Percentiles rank a stretch among this genome's conserved stretches.
Evolutionary conservation across 2,113 vertebrate species (phyloP).

Genomic region (Sylvietta virens): DNA sequence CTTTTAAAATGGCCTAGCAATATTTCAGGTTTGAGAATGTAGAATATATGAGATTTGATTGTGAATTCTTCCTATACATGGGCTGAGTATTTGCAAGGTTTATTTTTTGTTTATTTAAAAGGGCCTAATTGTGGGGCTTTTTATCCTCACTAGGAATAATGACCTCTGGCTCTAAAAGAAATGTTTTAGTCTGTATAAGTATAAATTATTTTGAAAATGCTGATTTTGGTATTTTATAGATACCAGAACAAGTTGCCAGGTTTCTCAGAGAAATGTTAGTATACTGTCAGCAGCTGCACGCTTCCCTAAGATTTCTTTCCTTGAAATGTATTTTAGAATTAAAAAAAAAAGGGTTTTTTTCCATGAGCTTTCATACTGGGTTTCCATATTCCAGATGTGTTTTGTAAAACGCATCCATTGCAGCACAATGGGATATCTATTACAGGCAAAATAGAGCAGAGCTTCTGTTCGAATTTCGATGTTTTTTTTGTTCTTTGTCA

Average conservation of each 20-base stretch:
- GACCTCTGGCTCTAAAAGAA: not conserved
- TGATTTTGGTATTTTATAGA: not conserved
- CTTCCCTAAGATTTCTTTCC: not conserved
- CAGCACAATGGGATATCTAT: constrained; percentile 8
- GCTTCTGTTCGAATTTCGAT: not conserved
- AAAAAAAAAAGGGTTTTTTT: not conserved
- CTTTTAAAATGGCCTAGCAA: not conserved
- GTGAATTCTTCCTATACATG: not conserved
- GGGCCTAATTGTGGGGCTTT: not conserved
- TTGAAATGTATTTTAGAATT: not conserved
- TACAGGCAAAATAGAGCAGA: not conserved
- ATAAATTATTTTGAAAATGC: not conserved
- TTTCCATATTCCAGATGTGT: not conserved
- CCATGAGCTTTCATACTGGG: not conserved
- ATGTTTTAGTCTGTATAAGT: not conserved
- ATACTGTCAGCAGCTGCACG: not conserved
- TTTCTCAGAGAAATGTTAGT: not conserved
- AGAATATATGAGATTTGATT: not conserved
- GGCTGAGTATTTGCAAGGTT: not conserved
- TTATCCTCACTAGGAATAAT: not conserved
- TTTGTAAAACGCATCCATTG: not conserved
- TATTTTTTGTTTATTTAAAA: not conserved
- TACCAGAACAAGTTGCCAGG: not conserved
- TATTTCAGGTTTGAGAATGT: not conserved
- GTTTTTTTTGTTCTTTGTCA: constrained; percentile 6